Base-by-base conservation (phyloP, 1,140 invertebrate species). In the Mya arenaria region DNA sequence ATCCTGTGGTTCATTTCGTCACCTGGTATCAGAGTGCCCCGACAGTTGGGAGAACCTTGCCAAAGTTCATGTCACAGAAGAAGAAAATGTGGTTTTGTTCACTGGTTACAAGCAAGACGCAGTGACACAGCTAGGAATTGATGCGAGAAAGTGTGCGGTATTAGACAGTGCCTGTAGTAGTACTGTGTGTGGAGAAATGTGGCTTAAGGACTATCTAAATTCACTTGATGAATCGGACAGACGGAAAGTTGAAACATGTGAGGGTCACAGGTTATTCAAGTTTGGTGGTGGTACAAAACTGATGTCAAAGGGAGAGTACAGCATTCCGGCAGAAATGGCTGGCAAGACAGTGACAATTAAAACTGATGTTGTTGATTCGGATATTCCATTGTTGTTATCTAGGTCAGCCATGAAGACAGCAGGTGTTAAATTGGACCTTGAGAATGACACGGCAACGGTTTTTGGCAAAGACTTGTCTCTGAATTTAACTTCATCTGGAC, bases 91-190 rank as follows among this genome's bases (percentile, higher is more conserved):
- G 25, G 72, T 85, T 13, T 34, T 85, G 28, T 85, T 77, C 28
- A 86, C 82, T 37, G 83, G 74, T 15, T 72, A 80, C 52, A n/a
- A 82, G n/a, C 58, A 71, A 48, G 17, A 62, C 1, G 72, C 83
- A 28, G 56, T 86, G 1, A 25, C n/a, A n/a, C 37, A 71, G n/a
- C 63, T 86, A 25, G 79, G 75, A 1, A 63, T 37, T 44, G 78
- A 86, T 58, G 73, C 85, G 28, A 17, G 56, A 13, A 82, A 84
- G 36, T 78, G 83, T 85, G 84, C 66, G 6, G 58, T 62, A 28
- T 62, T 86, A 32, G 78, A 86, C 55, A 86, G 77, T 72, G 82
- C 77, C 23, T 86, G 83, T 63, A 75, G 80, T 39, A 85, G 83
- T 52, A 86, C 72, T 28, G 83, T 82, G 15, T 84, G 71, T 83